Percentiles rank a stretch among this genome's conserved stretches.
Conservation (phyloP, 2,888 invertebrate genomes). For the Drosophila paramelanica region DNA sequence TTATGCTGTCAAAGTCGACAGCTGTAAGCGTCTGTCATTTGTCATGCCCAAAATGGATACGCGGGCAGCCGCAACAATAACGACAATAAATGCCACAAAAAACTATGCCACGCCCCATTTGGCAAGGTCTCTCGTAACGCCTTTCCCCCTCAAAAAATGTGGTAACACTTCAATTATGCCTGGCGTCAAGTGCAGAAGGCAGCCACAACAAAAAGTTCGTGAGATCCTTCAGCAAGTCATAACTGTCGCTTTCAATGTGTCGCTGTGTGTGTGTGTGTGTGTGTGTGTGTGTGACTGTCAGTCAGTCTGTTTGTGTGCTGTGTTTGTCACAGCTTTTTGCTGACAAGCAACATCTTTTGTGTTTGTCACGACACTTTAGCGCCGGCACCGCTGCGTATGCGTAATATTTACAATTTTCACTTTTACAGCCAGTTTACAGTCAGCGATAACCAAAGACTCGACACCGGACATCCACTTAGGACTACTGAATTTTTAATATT, state of each 20-base stretch:
- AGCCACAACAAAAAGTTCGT: conserved; percentile 39
- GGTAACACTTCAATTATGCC: conserved; percentile 71
- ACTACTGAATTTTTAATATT: conserved; percentile 68
- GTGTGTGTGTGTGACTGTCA: background rate
- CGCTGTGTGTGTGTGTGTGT: background rate
- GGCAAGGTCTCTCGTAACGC: conserved; percentile 8
- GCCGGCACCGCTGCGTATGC: conserved; percentile 61
- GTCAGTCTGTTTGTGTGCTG: conserved; percentile 4
- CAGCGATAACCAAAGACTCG: conserved; percentile 42
- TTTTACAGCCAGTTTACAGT: conserved; percentile 2
- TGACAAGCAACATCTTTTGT: conserved; percentile 28
- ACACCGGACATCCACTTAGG: conserved; percentile 50
- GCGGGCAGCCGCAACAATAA: conserved; percentile 30
- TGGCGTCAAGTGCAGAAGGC: conserved; percentile 67
- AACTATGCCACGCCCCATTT: conserved; percentile 15
- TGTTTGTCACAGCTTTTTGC: conserved; percentile 24
- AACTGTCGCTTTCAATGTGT: conserved; percentile 23
- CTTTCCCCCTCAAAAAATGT: conserved; percentile 39
- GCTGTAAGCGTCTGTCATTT: conserved; percentile 28
- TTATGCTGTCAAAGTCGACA: conserved; percentile 11
- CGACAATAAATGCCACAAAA: conserved; percentile 35
- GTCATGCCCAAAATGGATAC: conserved; percentile 31
- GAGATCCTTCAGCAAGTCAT: conserved; percentile 50
- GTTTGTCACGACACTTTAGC: conserved; percentile 8
- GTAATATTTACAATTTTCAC: conserved; percentile 43